Conservation (phyloP, 2,797 vertebrate genomes). For the Gadopsis bispinosus region DNA sequence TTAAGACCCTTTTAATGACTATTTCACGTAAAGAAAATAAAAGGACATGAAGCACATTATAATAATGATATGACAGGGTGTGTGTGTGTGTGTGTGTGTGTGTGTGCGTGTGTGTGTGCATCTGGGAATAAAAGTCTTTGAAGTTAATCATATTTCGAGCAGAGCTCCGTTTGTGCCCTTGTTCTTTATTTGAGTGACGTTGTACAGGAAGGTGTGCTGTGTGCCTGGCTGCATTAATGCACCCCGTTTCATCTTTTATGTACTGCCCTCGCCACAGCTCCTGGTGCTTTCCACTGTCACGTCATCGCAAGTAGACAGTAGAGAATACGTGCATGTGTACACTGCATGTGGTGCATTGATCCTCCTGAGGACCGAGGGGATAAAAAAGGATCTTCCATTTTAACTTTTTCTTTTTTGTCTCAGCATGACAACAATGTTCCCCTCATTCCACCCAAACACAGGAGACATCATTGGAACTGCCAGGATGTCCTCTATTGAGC, state of each 20-base stretch:
- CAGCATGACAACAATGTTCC: too few species aligned
- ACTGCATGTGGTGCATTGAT: too few species aligned
- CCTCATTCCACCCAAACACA: too few species aligned
- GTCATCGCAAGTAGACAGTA: neutral
- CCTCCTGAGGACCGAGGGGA: too few species aligned
- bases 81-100: neutral
- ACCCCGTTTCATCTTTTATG: slow-evolving; percentile 43
- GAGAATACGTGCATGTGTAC: neutral
- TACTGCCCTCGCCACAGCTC: neutral
- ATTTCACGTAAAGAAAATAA: slow-evolving; percentile 1
- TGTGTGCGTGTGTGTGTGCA: neutral
- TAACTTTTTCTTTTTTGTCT: too few species aligned
- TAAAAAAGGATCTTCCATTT: too few species aligned
- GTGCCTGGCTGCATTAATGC: slow-evolving; percentile 1
- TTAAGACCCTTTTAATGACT: slow-evolving; percentile 1
- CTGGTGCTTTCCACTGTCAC: neutral
- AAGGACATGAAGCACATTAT: neutral
- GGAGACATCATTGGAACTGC: too few species aligned
- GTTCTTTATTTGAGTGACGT: slow-evolving; percentile 29
- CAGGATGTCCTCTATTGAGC: too few species aligned
- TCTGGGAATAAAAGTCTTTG: slow-evolving; percentile 30
- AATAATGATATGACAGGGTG: neutral
- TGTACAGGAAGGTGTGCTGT: neutral
- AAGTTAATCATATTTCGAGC: slow-evolving; percentile 40
- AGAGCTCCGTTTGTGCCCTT: slow-evolving; percentile 33